Conservation (phyloP, 1,140 invertebrate species). For the Octopus sinensis region DNA sequence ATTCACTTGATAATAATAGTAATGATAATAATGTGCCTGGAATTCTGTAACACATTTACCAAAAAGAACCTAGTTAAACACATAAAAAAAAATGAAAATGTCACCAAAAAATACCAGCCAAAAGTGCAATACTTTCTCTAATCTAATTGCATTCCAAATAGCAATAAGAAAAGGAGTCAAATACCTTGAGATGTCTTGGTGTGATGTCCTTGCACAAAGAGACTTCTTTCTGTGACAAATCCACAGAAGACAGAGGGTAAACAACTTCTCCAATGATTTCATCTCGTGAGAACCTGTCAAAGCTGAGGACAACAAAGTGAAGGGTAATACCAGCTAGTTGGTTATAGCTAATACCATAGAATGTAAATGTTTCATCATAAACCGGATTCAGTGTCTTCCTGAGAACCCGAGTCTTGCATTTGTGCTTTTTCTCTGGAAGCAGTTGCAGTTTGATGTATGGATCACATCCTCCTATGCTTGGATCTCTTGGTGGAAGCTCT, state of each 20-base stretch:
- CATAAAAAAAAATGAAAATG: too few species aligned
- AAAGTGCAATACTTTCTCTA: too few species aligned
- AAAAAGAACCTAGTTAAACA: too few species aligned
- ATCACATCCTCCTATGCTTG: constrained; percentile 72
- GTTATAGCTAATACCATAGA: constrained; percentile 71
- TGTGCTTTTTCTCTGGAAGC: constrained; percentile 81
- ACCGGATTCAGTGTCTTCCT: constrained; percentile 80
- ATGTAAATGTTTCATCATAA: constrained; percentile 85
- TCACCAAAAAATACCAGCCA: too few species aligned
- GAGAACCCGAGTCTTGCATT: constrained; percentile 80
- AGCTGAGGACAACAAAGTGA: constrained; percentile 81
- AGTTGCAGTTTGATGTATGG: constrained; percentile 84
- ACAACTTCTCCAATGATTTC: constrained; percentile 78
- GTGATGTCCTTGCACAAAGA: constrained; percentile 48
- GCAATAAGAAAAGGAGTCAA: neutral
- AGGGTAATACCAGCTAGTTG: constrained; percentile 72
- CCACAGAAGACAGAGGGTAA: constrained; percentile 61
- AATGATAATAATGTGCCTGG: too few species aligned
- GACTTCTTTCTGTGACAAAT: constrained; percentile 45
- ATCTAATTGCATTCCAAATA: too few species aligned
- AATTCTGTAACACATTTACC: too few species aligned
- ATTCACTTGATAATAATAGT: too few species aligned
- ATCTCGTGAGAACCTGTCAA: constrained; percentile 84
- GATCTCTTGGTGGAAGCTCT: constrained; percentile 48
- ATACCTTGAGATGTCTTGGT: constrained; percentile 52